Conservation (phyloP, 2,888 invertebrate genomes). For the Eulithis testata region DNA sequence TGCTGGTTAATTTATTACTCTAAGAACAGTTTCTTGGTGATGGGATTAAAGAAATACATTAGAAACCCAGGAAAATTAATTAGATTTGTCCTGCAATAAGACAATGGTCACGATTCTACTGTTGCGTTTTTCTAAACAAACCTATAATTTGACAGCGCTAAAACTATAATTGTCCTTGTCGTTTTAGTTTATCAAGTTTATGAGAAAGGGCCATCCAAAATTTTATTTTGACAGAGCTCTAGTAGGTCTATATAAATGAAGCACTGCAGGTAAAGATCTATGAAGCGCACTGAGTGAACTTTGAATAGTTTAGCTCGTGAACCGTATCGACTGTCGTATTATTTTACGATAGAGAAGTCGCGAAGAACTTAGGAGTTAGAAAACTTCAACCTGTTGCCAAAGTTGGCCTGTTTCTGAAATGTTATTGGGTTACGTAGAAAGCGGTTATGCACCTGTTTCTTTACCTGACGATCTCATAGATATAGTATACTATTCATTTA, state of each 20-base stretch:
- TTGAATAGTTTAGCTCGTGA: conserved; percentile 9
- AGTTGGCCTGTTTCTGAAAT: conserved; percentile 46
- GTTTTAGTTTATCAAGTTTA: no score
- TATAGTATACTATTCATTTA: no score
- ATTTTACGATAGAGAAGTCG: conserved; percentile 44
- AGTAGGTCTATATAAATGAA: conserved; percentile 1
- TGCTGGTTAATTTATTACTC: conserved; percentile 33
- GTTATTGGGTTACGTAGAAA: conserved; percentile 13
- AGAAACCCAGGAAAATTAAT: neutral
- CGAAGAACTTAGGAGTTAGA: conserved; percentile 51
- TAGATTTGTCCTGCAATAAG: no score
- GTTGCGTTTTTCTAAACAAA: no score
- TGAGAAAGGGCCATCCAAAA: no score
- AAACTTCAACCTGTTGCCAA: conserved; percentile 66
- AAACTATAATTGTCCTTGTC: no score
- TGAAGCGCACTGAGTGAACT: conserved; percentile 14
- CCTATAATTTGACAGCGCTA: no score
- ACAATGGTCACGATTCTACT: no score
- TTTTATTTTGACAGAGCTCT: no score
- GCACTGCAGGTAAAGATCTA: conserved; percentile 11
- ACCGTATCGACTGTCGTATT: conserved; percentile 34
- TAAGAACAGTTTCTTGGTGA: conserved; percentile 12
- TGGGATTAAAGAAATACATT: no score
- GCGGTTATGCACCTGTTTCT: neutral
- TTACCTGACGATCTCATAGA: no score